Conservation (phyloP, 2,113 vertebrate genomes). For the Hippocampus zosterae region DNA sequence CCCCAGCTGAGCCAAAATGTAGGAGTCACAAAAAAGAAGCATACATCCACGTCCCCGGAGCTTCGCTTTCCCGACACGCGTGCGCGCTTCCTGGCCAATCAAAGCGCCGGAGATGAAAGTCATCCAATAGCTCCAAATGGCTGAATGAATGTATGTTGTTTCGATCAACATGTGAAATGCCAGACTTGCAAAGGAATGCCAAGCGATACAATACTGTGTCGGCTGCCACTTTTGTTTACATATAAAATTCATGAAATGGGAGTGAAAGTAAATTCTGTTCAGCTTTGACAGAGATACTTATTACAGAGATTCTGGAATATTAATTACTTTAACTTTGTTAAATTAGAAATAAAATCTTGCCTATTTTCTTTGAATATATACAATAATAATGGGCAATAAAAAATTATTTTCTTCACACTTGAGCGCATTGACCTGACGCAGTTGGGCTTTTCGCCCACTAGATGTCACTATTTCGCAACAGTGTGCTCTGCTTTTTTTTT, state of each 20-base stretch:
- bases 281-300: no score
- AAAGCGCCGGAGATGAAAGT: slow-evolving; percentile 57
- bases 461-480: slow-evolving; percentile 81
- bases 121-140: slow-evolving; percentile 65
- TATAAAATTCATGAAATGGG: no score
- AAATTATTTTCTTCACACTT: neutral
- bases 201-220: no score
- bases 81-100: slow-evolving; percentile 10
- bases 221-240: no score
- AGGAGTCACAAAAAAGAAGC: slow-evolving; percentile 34
- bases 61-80: slow-evolving; percentile 28
- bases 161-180: neutral
- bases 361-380: no score
- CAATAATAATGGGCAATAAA: no score
- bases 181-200: no score
- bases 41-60: slow-evolving; percentile 14
- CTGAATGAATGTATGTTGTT: neutral
- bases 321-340: no score
- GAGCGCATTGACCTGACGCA: slow-evolving; percentile 62
- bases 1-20: neutral
- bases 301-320: no score
- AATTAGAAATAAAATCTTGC: no score
- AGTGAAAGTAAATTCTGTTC: no score
- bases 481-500: slow-evolving; percentile 23
- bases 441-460: slow-evolving; percentile 66